Conservation (phyloP, 1,140 invertebrate genomes). For the Lanistes nyassanus region DNA sequence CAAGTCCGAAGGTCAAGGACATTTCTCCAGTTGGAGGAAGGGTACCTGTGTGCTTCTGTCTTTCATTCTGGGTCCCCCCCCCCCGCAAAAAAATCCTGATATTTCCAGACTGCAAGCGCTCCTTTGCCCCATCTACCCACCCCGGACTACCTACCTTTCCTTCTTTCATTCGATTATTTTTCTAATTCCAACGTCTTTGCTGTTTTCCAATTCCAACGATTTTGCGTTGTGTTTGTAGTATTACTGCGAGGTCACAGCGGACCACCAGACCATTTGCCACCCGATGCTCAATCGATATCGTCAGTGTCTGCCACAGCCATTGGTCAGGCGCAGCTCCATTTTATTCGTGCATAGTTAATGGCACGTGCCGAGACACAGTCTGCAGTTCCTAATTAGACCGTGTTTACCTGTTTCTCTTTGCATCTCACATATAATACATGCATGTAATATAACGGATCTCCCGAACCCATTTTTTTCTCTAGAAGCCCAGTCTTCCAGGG, state of each 20-base stretch:
- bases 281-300: neutral
- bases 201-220: neutral
- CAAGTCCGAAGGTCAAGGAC: no score
- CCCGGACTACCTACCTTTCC: no score
- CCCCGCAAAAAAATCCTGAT: no score
- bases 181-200: neutral
- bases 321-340: neutral
- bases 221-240: neutral
- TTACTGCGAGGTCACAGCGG: neutral
- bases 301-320: neutral
- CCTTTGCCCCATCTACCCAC: no score
- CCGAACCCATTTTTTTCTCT: slow-evolving; percentile 1
- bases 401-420: neutral
- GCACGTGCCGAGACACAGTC: neutral
- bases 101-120: no score
- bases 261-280: no score
- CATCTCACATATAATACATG: neutral
- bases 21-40: no score
- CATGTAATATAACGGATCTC: neutral
- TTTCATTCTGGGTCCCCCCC: no score
- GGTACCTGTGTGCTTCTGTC: no score
- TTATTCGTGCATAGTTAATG: slow-evolving; percentile 12
- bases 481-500: neutral
- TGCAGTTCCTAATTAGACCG: neutral
- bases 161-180: neutral